A percentile compares a stretch with the other conserved stretches of the same genome.
phyloP scores from a whole-genome alignment of 1,140 invertebrate species.

The Stenopsyche tienmushanensis region DNA sequence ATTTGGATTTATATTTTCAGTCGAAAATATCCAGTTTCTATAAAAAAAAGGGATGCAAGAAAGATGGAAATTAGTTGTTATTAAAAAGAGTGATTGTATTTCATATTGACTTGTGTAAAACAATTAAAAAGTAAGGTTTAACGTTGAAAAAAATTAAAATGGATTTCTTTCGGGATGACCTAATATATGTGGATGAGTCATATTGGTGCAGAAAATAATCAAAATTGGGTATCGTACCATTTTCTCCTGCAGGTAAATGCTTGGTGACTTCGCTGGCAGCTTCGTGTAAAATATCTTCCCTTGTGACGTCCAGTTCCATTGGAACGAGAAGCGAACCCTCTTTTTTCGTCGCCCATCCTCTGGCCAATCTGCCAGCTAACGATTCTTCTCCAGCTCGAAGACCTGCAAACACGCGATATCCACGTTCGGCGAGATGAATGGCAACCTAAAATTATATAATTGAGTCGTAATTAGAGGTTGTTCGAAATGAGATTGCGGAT shows the following conservation, averaged over 20 bases:
- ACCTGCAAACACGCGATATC: slow-evolving; percentile 76
- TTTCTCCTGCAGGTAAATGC: slow-evolving; percentile 78
- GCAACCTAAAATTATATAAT: slow-evolving; percentile 52
- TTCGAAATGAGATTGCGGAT: background rate
- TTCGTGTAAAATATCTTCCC: slow-evolving; percentile 76
- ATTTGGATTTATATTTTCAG: no score
- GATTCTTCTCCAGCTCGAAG: slow-evolving; percentile 59
- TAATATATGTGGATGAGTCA: no score
- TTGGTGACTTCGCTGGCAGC: slow-evolving; percentile 73
- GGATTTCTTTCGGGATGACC: no score
- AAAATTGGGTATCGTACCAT: no score
- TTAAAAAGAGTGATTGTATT: no score
- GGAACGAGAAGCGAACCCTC: slow-evolving; percentile 64
- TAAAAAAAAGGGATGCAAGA: no score
- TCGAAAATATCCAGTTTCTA: no score
- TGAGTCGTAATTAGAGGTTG: background rate
- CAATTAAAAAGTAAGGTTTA: no score
- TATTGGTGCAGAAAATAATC: background rate
- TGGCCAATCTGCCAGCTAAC: slow-evolving; percentile 57
- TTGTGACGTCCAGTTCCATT: slow-evolving; percentile 73
- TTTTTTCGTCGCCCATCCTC: slow-evolving; percentile 62
- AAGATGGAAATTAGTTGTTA: no score
- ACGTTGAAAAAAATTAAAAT: no score
- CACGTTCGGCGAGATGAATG: slow-evolving; percentile 65
- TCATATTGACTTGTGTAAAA: no score